Evolutionary conservation across 92 coral and sea anemone genomes (phyloP).

Genomic region (Micromussa lordhowensis): DNA sequence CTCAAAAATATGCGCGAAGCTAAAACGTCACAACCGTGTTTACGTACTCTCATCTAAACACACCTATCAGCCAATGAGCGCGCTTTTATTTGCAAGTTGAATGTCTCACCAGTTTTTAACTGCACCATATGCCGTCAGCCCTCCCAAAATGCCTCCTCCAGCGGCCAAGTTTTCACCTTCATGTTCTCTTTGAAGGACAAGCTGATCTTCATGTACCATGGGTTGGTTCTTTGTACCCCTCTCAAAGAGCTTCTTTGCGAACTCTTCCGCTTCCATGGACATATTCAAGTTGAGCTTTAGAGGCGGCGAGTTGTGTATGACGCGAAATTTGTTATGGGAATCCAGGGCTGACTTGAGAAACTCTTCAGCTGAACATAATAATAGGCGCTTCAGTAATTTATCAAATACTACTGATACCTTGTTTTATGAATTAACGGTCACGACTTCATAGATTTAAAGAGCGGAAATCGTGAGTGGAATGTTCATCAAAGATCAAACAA

Average conservation of each 20-base stretch:
- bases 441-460: no score
- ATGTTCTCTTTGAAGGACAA: conserved; percentile 48
- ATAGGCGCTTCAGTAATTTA: no score
- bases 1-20: no score
- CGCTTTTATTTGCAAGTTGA: background rate
- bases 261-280: conserved; percentile 74
- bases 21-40: no score
- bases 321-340: conserved; percentile 78
- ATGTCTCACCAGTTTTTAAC: conserved; percentile 69
- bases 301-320: conserved; percentile 72
- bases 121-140: conserved; percentile 52
- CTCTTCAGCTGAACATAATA: conserved; percentile 3
- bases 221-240: conserved; percentile 71
- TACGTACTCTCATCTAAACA: no score
- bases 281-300: conserved; percentile 65
- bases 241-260: conserved; percentile 72
- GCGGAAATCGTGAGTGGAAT: no score
- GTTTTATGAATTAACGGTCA: no score
- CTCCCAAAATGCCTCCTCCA: conserved; percentile 56
- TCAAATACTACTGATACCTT: no score
- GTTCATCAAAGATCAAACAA: no score
- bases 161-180: conserved; percentile 83
- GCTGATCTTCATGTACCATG: conserved; percentile 55
- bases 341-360: conserved; percentile 65
- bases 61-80: no score